These are phyloP conservation scores for Benthosema pterotum DNA, from an alignment of 2,797 vertebrate species.

Conservation along the genomic window DNA sequence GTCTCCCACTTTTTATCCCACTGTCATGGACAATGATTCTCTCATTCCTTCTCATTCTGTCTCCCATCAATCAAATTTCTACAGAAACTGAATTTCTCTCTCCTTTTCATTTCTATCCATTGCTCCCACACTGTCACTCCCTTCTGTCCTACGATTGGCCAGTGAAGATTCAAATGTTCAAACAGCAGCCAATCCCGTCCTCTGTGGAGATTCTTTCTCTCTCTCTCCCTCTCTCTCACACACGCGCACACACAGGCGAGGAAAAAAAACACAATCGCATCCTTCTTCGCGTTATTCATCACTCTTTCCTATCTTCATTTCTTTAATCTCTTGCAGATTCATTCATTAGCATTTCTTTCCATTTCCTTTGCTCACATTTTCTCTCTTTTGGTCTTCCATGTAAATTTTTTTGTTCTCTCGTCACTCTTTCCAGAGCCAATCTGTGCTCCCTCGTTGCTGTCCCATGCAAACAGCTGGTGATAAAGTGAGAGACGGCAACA, in stretches of 20 bases:
- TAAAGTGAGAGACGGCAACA: slow-evolving; percentile 63
- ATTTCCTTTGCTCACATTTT: neutral
- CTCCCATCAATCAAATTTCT: no score
- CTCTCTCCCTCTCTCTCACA: neutral
- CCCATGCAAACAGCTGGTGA: slow-evolving; percentile 56
- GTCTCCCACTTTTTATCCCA: slow-evolving; percentile 5
- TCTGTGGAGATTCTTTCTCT: neutral
- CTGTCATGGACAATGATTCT: slow-evolving; percentile 5
- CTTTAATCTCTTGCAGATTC: neutral
- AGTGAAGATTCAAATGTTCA: neutral
- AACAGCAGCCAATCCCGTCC: no score
- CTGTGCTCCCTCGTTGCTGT: neutral
- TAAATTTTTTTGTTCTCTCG: neutral
- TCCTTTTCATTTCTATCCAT: no score
- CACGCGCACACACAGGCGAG: neutral
- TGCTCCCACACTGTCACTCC: neutral
- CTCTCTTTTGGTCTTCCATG: neutral
- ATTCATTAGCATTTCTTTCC: neutral
- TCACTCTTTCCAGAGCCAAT: slow-evolving; percentile 10
- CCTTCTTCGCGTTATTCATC: slow-evolving; percentile 3
- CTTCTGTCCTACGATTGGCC: neutral
- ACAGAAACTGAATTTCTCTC: no score
- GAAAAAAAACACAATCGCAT: slow-evolving; percentile 44
- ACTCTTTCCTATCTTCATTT: slow-evolving; percentile 38
- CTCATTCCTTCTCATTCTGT: neutral